Evolutionary conservation across 2,888 invertebrate genomes (phyloP).

Genomic region (Ceriagrion tenellum): DNA sequence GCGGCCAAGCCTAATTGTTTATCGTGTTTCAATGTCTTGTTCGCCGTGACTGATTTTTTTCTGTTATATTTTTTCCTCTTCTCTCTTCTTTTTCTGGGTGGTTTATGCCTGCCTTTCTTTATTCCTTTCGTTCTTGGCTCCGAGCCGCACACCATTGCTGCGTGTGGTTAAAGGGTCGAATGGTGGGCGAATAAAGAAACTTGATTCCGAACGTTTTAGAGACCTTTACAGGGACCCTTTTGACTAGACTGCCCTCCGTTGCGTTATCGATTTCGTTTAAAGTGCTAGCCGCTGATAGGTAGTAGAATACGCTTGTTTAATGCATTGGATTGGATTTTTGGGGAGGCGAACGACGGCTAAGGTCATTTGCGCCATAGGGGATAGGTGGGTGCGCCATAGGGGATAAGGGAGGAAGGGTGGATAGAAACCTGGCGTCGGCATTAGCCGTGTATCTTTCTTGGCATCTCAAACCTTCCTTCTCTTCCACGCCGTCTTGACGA

Average conservation of each 20-base stretch:
- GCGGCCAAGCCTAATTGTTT: neutral
- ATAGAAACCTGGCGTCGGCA: too few species aligned
- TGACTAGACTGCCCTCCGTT: neutral
- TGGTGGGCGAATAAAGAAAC: neutral
- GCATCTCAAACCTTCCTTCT: too few species aligned
- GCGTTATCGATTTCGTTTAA: neutral
- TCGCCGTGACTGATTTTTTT: neutral
- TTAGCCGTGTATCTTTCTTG: too few species aligned
- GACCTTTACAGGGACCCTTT: neutral
- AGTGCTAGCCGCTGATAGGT: too few species aligned
- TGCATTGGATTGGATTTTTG: too few species aligned
- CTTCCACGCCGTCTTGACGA: too few species aligned
- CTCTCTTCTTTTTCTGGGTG: neutral
- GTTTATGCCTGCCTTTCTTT: too few species aligned
- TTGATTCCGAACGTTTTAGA: neutral
- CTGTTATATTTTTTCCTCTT: neutral
- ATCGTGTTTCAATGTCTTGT: neutral
- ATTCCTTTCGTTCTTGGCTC: neutral
- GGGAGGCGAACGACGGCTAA: too few species aligned
- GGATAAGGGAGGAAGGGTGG: too few species aligned
- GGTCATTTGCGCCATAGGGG: too few species aligned
- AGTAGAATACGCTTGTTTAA: too few species aligned
- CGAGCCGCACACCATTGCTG: neutral
- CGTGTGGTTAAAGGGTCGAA: neutral
- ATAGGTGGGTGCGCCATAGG: too few species aligned